Evolutionary conservation across 2,888 invertebrate species (phyloP), one percentile per base, ranked within the genome.

Genomic region (Macrophya alboannulata): DNA sequence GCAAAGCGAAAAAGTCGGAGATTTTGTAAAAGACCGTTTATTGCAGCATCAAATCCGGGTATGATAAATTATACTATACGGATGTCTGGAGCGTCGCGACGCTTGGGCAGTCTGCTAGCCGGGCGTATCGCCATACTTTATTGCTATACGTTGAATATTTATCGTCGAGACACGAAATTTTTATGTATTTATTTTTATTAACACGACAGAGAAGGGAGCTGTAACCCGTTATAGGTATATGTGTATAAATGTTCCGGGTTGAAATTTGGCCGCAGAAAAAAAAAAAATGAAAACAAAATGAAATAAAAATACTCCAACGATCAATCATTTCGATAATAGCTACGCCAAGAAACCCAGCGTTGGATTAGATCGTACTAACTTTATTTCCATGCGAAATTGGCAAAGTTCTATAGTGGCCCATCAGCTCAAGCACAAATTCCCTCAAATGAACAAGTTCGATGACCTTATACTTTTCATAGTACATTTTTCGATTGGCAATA

Each of bases 131-230:
- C 40, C 40, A 62, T 81, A 31, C 40, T 81, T 81, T 81, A 81
- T 81, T 81, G 62, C 79, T 59, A 55, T 55, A 40, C 79, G 79
- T 62, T 62, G 79, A 81, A 81, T 81, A 81, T 81, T 81, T 81
- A 81, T 59, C 21, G 40, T 59, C 40, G 62, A 81, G 79, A 81
- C 59, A 81, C 59, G 40, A 59, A 62, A 59, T 81, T 81, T 81
- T 62, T 59, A 62, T 81, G 79, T 62, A 62, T 81, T 81, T 40
- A 59, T 81, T 59, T 81, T 81, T 81, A 81, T 81, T 59, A 62
- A 81, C 77, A 79, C 55, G 51, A 62, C 62, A 59, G 37, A 31
- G 31, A 55, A n/a, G 21, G 45, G 17, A 1, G 31, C 31, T 31
- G 1, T 31, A 31, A 31, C 31, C 31, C 31, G 31, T 31, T 31